Percentiles rank a stretch among this genome's conserved stretches.
phyloP scores from a whole-genome alignment of 2,797 vertebrate genomes.

The Spondyliosoma cantharus region DNA sequence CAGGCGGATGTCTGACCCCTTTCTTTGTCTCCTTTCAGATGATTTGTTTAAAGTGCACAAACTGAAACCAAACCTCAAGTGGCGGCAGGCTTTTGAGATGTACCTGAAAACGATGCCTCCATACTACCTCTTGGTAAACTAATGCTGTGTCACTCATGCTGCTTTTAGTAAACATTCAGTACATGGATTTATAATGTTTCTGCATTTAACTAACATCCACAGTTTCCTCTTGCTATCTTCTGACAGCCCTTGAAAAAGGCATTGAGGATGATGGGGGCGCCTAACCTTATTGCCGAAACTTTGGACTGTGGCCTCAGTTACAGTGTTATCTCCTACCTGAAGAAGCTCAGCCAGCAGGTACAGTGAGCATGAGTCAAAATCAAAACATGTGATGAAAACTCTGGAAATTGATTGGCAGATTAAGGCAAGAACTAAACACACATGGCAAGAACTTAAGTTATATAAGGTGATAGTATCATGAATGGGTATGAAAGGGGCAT shows the following conservation, averaged over 20 bases:
- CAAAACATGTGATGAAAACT: too few species aligned
- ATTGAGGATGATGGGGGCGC: slow-evolving; percentile 98
- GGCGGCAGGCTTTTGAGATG: slow-evolving; percentile 97
- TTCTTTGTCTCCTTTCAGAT: slow-evolving; percentile 84
- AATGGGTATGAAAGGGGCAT: too few species aligned
- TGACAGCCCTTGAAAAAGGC: slow-evolving; percentile 98
- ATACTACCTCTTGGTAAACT: slow-evolving; percentile 94
- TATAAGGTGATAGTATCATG: too few species aligned
- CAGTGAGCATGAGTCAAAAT: neutral
- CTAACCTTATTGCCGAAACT: slow-evolving; percentile 97
- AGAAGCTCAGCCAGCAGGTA: slow-evolving; percentile 99
- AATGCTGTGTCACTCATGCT: neutral
- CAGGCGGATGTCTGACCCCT: neutral
- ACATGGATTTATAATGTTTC: slow-evolving; percentile 14
- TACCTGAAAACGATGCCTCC: slow-evolving; percentile 99
- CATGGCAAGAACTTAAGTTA: too few species aligned
- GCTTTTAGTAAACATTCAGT: neutral
- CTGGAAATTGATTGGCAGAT: too few species aligned
- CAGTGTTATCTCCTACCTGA: slow-evolving; percentile 98
- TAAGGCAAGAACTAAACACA: too few species aligned
- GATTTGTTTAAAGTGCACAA: slow-evolving; percentile 99
- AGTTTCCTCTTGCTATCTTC: slow-evolving; percentile 24
- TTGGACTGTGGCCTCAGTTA: slow-evolving; percentile 99
- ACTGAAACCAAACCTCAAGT: slow-evolving; percentile 98
- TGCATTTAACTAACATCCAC: slow-evolving; percentile 17